These are phyloP conservation scores for Heliopora coerulea DNA, from an alignment of 92 coral and sea anemone species.

Conservation along the genomic window DNA sequence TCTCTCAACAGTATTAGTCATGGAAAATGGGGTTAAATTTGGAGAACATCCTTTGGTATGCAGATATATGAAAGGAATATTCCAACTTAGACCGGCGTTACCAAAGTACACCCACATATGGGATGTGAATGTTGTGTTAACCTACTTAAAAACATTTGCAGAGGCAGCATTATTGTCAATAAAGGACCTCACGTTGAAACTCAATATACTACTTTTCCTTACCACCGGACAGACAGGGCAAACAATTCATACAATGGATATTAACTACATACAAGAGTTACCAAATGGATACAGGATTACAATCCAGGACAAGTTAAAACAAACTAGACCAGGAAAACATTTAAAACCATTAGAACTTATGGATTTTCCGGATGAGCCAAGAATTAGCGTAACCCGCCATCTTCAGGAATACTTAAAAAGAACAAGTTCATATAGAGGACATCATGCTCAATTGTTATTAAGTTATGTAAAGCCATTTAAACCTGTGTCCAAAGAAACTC, in stretches of 20 bases:
- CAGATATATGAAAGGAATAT: too few relatives aligned
- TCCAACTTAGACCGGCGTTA: slow-evolving; percentile 1
- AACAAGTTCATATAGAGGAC: not conserved
- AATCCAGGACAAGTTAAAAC: slow-evolving; percentile 52
- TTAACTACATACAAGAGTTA: slow-evolving; percentile 46
- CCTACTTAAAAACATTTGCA: slow-evolving; percentile 14
- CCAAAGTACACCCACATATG: not conserved
- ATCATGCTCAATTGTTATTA: slow-evolving; percentile 4
- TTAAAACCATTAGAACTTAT: slow-evolving; percentile 43
- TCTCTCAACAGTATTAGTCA: not conserved
- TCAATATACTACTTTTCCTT: slow-evolving; percentile 55
- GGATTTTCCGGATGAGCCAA: slow-evolving; percentile 19
- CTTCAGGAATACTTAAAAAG: slow-evolving; percentile 17
- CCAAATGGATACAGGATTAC: slow-evolving; percentile 43
- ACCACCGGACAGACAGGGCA: slow-evolving; percentile 45
- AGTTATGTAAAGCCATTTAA: slow-evolving; percentile 37
- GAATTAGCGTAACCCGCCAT: not conserved
- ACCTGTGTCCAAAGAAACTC: slow-evolving; percentile 46
- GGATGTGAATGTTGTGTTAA: not conserved
- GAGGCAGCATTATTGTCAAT: slow-evolving; percentile 22
- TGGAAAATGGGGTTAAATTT: not conserved
- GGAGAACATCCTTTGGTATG: too few relatives aligned
- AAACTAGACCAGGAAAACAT: slow-evolving; percentile 58
- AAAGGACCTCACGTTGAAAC: slow-evolving; percentile 51
- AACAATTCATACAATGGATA: slow-evolving; percentile 53